Conservation (phyloP, 2,113 vertebrate species). For the Beaufortia kweichowensis region DNA sequence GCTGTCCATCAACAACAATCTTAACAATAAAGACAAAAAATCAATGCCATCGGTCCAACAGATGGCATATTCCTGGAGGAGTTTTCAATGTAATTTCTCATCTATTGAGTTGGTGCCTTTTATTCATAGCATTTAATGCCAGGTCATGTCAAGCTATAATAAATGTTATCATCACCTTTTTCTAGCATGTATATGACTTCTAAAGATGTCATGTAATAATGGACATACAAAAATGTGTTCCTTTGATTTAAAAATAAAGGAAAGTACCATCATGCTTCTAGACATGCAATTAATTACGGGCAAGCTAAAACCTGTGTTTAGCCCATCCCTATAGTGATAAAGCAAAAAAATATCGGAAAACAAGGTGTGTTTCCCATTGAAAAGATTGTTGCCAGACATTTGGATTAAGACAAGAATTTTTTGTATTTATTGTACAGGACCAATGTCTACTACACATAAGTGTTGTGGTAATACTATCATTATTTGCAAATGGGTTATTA, state of each 20-base stretch:
- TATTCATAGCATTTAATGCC: not conserved
- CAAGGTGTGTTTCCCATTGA: slow-evolving; percentile 33
- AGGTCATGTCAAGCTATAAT: not conserved
- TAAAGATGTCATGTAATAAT: not conserved
- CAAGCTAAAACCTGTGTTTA: slow-evolving; percentile 22
- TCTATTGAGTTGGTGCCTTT: not conserved
- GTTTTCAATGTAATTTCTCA: not conserved
- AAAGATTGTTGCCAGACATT: slow-evolving; percentile 24
- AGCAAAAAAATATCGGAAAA: slow-evolving; percentile 3
- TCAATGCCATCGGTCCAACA: not conserved
- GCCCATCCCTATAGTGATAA: slow-evolving; percentile 21
- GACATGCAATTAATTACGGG: slow-evolving; percentile 20
- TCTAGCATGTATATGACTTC: not conserved
- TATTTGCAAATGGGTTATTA: not conserved
- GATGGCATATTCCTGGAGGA: not conserved
- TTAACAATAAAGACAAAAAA: slow-evolving; percentile 24
- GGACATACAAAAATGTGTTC: not conserved
- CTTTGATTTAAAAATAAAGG: not conserved
- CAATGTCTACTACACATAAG: not conserved
- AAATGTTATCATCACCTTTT: not conserved
- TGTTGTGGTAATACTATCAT: not conserved
- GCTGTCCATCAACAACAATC: slow-evolving; percentile 32
- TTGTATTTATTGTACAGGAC: not conserved
- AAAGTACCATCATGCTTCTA: not conserved
- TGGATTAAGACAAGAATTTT: not conserved